A percentile compares a stretch with the other conserved stretches of the same genome.
Evolutionary conservation across 2,113 vertebrate genomes (phyloP).

Genomic region (Cyanoderma ruficeps): DNA sequence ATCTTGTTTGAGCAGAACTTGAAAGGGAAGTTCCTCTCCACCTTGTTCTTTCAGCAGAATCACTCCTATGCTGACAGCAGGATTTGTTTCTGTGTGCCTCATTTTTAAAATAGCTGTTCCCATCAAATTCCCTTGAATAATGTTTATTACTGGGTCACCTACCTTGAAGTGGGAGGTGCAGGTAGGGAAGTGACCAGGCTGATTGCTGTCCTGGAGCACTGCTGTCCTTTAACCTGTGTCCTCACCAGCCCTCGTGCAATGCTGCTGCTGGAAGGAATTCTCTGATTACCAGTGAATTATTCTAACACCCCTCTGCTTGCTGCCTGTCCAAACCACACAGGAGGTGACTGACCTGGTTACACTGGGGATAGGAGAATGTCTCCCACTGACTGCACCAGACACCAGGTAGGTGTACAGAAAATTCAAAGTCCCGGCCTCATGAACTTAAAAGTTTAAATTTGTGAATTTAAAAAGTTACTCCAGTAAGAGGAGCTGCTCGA

Average conservation of each 20-base stretch:
- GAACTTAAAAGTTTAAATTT: background rate
- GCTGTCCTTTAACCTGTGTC: background rate
- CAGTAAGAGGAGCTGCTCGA: background rate
- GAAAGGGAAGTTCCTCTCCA: background rate
- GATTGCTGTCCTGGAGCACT: background rate
- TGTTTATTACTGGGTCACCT: background rate
- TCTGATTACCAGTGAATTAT: background rate
- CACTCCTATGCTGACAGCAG: background rate
- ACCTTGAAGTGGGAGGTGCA: background rate
- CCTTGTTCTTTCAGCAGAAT: background rate
- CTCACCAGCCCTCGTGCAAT: background rate
- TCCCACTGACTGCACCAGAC: background rate
- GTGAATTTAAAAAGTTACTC: background rate
- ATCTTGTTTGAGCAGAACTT: background rate
- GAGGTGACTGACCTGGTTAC: background rate
- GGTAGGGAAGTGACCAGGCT: background rate
- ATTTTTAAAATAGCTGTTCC: background rate
- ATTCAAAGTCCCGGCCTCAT: rapidly evolving
- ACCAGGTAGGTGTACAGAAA: rapidly evolving
- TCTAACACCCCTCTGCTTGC: background rate
- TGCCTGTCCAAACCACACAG: background rate
- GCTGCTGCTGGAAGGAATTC: background rate
- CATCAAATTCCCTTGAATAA: background rate
- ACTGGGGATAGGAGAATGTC: background rate
- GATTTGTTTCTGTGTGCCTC: background rate